A percentile compares a stretch with the other conserved stretches of the same genome.
Conservation (phyloP, 2,888 invertebrate genomes). For the Kryphioiulus occultus region DNA sequence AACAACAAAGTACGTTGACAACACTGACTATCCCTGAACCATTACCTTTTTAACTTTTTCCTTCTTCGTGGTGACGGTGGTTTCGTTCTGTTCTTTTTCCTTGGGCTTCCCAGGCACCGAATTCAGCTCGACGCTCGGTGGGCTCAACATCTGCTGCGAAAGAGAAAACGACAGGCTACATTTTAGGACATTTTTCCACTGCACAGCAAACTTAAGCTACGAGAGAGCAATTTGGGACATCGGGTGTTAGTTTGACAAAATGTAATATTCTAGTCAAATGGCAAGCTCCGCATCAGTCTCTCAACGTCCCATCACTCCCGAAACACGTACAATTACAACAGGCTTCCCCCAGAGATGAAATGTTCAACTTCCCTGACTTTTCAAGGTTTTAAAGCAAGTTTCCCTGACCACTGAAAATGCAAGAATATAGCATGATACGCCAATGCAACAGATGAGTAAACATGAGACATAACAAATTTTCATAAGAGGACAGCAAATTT, state of each 20-base stretch:
- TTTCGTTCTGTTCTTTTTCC: constrained; percentile 15
- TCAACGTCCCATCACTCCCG: background rate
- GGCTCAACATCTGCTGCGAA: constrained; percentile 36
- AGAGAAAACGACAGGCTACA: constrained; percentile 36
- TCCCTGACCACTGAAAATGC: no score
- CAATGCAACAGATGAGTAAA: no score
- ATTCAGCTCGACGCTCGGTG: background rate
- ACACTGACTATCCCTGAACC: background rate
- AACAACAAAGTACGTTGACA: background rate
- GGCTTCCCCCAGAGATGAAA: no score
- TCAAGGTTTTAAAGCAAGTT: no score
- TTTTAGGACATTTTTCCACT: background rate
- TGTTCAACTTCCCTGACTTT: no score
- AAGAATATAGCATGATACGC: no score
- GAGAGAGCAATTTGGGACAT: background rate
- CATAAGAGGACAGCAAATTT: no score
- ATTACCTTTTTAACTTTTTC: constrained; percentile 50
- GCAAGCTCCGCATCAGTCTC: background rate
- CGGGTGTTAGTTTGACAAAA: background rate
- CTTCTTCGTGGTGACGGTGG: constrained; percentile 7
- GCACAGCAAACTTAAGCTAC: background rate
- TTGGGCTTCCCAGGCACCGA: constrained; percentile 14
- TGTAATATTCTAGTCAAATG: background rate
- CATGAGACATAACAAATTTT: no score
- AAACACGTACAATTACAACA: no score